Evolutionary conservation across 2,888 invertebrate species (phyloP).

Genomic region (Patella pellucida): DNA sequence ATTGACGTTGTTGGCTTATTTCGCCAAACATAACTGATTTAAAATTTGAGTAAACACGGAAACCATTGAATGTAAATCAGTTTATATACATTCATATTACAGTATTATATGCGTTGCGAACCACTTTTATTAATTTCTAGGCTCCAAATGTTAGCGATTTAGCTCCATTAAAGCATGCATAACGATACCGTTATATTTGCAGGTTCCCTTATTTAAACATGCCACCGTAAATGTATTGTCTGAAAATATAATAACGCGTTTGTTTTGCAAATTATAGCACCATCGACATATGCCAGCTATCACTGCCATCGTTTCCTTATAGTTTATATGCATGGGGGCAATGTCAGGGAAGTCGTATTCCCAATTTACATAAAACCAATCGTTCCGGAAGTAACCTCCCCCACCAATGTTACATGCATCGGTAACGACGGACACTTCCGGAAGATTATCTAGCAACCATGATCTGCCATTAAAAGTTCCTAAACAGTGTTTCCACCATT

Average conservation of each 20-base stretch:
- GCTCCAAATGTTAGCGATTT: too few relatives aligned
- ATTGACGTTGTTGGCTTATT: too few relatives aligned
- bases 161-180: neutral
- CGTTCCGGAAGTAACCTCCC: neutral
- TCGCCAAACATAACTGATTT: too few relatives aligned
- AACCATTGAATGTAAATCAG: too few relatives aligned
- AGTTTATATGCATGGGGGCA: neutral
- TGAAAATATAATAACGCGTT: neutral
- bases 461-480: neutral
- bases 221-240: neutral
- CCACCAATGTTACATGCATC: neutral
- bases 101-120: too few relatives aligned
- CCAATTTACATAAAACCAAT: conserved; percentile 1
- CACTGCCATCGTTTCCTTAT: neutral
- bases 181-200: neutral
- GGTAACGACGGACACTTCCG: neutral
- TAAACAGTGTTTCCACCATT: neutral
- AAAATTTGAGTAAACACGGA: too few relatives aligned
- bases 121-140: too few relatives aligned
- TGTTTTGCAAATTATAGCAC: neutral
- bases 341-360: neutral
- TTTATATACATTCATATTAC: too few relatives aligned
- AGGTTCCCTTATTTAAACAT: conserved; percentile 1
- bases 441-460: neutral
- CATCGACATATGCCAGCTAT: neutral